Conservation (phyloP, 2,113 vertebrate genomes). For the Pongo abelii region DNA sequence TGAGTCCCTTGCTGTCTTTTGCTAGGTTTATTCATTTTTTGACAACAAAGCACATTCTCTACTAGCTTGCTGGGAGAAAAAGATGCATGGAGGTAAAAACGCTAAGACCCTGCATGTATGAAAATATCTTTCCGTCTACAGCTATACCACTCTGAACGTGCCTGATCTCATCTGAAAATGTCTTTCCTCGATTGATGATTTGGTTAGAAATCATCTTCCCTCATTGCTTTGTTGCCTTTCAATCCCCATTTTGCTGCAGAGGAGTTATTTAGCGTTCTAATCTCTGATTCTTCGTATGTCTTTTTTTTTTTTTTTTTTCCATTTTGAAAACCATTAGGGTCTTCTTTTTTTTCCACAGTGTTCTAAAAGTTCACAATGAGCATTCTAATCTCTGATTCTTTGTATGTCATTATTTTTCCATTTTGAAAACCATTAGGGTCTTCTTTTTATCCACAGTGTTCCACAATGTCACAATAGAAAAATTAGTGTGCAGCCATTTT, state of each 20-base stretch:
- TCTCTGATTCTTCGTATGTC: not conserved
- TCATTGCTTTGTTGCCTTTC: not conserved
- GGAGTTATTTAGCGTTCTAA: not conserved
- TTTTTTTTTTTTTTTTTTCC: not conserved
- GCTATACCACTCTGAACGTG: no score
- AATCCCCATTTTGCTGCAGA: not conserved
- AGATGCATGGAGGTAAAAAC: not conserved
- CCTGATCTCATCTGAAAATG: not conserved
- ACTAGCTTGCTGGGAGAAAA: not conserved
- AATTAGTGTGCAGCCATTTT: not conserved
- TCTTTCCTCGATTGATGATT: not conserved
- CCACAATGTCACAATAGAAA: not conserved
- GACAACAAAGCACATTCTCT: not conserved
- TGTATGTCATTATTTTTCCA: not conserved
- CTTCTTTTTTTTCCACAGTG: not conserved
- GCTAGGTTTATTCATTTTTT: not conserved
- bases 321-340: not conserved
- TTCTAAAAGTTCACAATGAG: not conserved
- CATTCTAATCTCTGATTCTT: not conserved
- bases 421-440: not conserved
- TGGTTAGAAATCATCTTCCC: not conserved
- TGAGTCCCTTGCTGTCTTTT: not conserved
- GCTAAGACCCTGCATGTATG: not conserved
- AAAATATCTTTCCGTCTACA: not conserved
- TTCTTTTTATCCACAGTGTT: not conserved